Percentiles rank a stretch among this genome's conserved stretches.
phyloP scores from a whole-genome alignment of 1,140 invertebrate genomes.

The Ditylenchus dipsaci region DNA sequence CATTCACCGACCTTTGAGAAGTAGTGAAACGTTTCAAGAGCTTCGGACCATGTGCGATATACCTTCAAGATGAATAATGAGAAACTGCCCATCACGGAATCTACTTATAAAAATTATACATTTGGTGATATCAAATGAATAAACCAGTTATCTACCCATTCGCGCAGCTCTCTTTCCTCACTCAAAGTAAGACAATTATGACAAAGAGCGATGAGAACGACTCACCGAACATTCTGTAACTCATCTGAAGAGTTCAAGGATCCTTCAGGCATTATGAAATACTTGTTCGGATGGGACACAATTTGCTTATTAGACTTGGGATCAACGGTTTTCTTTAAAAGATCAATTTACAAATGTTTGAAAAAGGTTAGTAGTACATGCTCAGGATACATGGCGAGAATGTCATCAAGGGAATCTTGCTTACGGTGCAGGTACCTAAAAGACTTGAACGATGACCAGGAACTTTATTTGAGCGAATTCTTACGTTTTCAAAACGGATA shows the following conservation, averaged over 20 bases:
- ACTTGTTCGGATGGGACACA: constrained; percentile 77
- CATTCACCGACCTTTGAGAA: constrained; percentile 86
- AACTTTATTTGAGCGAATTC: no score
- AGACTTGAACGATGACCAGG: no score
- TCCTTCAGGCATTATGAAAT: constrained; percentile 82
- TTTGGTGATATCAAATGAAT: constrained; percentile 79
- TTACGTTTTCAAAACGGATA: constrained; percentile 75
- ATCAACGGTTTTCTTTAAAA: constrained; percentile 47
- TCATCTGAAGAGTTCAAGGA: constrained; percentile 15
- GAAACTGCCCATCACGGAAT: no score
- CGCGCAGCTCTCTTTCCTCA: constrained; percentile 85
- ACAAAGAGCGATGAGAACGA: background rate
- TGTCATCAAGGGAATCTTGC: constrained; percentile 66
- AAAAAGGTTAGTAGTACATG: constrained; percentile 62
- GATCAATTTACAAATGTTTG: no score
- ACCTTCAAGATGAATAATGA: background rate
- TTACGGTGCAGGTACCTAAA: constrained; percentile 67
- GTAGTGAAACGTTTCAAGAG: constrained; percentile 82
- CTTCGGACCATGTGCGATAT: constrained; percentile 78
- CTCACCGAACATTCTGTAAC: constrained; percentile 6
- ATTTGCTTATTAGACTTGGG: constrained; percentile 67
- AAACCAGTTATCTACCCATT: constrained; percentile 76
- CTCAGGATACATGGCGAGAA: constrained; percentile 77
- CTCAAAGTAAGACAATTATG: constrained; percentile 63
- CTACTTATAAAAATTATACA: constrained; percentile 61